Evolutionary conservation across 2,797 vertebrate species (phyloP), one percentile per base, ranked within the genome.

Genomic region (Orestias chungarensis): DNA sequence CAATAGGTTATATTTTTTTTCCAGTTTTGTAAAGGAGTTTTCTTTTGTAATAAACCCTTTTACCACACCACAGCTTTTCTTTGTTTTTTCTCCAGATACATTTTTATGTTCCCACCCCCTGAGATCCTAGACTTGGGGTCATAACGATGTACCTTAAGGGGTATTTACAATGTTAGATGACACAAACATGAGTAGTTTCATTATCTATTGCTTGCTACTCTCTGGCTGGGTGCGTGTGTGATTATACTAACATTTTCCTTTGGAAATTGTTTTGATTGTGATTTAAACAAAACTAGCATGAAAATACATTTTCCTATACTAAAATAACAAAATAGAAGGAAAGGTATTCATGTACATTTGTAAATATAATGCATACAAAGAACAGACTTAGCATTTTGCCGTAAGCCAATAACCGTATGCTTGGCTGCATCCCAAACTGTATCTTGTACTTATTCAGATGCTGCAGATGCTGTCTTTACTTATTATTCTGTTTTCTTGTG

Each of bases 381-480:
- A 75, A 64, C 38, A 61, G 61, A 52, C 62, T 52, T 33, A 43
- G 74, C 40, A 66, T 50, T 68, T 78, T 75, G 70, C 66, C 86
- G 81, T 62, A 77, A 82, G 25, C 23, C 49, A 79, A 88, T 89
- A 68, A 86, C 29, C 71, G 74, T 71, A 90, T 40, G 87, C 88
- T 72, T 68, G 76, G 85, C 83, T 70, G 79, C 81, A 87, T 85
- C 81, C 67, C 65, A 78, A 83, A 81, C 82, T 78, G 70, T 15
- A 75, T 82, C 47, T 0, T 72, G 71, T 17, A 80, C 82, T 78
- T 72, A 66, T 85, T 80, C 77, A 83, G 76, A 84, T 72, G 67
- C 57, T 20, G 33, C 77, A 83, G 76, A 84, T 72, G 67, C 57
- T 20, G 33, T 89, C 87, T 87, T 79, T 87, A 84, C 71, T 20